Evolutionary conservation across 2,797 vertebrate species (phyloP).

Genomic region (Acridotheres tristis): DNA sequence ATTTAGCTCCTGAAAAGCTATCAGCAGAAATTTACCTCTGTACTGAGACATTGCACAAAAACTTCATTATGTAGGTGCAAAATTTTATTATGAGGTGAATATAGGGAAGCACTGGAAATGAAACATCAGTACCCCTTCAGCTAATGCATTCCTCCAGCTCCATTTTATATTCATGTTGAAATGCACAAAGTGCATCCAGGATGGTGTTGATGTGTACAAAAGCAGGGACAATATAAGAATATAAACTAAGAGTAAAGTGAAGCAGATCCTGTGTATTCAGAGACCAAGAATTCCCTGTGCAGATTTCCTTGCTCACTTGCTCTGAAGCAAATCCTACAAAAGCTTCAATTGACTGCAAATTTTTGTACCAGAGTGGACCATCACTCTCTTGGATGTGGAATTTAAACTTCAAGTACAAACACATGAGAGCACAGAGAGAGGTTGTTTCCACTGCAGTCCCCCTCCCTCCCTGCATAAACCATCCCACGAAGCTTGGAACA

Average conservation of each 20-base stretch:
- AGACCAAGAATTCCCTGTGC: neutral
- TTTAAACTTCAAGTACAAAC: neutral
- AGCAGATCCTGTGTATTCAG: neutral
- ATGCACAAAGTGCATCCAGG: neutral
- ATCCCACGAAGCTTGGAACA: neutral
- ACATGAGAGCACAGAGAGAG: neutral
- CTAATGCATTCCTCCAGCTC: neutral
- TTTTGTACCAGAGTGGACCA: neutral
- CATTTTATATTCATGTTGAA: neutral
- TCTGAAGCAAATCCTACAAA: neutral
- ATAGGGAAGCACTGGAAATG: neutral
- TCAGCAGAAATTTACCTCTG: neutral
- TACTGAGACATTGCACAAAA: neutral
- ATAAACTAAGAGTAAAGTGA: neutral
- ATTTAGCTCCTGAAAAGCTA: neutral
- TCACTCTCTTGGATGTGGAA: neutral
- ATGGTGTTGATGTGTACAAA: neutral
- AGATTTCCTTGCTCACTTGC: neutral
- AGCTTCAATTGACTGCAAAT: neutral
- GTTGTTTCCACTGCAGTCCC: neutral
- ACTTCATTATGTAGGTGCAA: neutral
- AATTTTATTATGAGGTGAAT: neutral
- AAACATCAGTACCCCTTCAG: neutral
- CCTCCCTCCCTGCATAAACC: neutral
- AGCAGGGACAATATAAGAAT: neutral